phyloP scores from a whole-genome alignment of 2,888 invertebrate genomes.

The Dynastes hyllus region DNA sequence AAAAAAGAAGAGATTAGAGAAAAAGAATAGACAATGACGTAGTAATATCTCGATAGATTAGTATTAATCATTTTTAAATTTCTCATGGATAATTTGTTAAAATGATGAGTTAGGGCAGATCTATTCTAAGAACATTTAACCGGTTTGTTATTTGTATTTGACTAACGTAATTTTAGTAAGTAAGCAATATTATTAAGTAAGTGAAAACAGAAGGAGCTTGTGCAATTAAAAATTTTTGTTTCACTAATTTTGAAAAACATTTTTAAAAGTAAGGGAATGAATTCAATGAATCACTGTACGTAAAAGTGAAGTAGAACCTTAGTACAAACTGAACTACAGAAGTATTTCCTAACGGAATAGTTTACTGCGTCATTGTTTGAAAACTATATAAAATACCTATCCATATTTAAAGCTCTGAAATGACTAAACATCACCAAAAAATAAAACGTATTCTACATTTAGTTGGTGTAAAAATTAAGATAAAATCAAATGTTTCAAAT shows the following conservation, averaged over 20 bases:
- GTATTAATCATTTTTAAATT: neutral
- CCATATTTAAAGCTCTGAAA: slow-evolving; percentile 36
- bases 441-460: neutral
- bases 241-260: no score
- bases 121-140: neutral
- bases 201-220: no score
- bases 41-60: slow-evolving; percentile 2
- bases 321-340: no score
- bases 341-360: no score
- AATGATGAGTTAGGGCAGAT: neutral
- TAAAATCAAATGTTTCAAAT: slow-evolving; percentile 38
- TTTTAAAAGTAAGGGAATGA: no score
- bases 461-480: slow-evolving; percentile 31
- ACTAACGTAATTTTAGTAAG: no score
- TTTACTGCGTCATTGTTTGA: slow-evolving; percentile 18
- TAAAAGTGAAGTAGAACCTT: no score
- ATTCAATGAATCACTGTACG: no score
- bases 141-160: no score
- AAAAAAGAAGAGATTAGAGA: neutral
- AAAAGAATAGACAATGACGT: slow-evolving; percentile 1
- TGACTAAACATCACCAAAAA: slow-evolving; percentile 43
- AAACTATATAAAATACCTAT: slow-evolving; percentile 34
- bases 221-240: no score
- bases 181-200: no score
- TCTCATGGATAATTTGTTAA: neutral